Conservation (phyloP, 2,113 vertebrate genomes). For the Megaceryle maxima region DNA sequence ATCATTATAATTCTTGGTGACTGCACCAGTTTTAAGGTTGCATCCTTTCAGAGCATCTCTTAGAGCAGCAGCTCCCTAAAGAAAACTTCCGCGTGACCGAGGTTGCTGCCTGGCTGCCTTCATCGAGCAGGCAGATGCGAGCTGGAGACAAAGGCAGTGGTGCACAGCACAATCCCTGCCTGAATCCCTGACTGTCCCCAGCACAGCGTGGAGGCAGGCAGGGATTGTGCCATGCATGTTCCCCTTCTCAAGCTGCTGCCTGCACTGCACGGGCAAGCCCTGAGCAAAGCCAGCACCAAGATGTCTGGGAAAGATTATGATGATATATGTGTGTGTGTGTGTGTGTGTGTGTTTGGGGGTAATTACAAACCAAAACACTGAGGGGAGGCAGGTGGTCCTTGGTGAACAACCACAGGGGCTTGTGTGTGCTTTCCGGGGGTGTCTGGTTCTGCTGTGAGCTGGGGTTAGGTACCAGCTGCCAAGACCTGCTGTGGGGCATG, state of each 20-base stretch:
- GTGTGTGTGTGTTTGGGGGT: not conserved
- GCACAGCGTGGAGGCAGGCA: not conserved
- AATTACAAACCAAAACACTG: not conserved
- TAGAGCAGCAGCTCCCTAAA: not conserved
- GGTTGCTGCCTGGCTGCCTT: slow-evolving; percentile 13
- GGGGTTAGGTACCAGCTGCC: not conserved
- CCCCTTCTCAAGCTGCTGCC: not conserved
- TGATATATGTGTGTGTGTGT: not conserved
- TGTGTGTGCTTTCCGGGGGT: not conserved
- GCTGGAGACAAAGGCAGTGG: slow-evolving; percentile 21
- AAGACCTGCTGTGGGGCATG: rapidly evolving
- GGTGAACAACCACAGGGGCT: not conserved
- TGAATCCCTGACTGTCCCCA: not conserved
- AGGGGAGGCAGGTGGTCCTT: not conserved
- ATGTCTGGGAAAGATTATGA: not conserved
- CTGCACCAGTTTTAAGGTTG: not conserved
- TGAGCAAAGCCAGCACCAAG: not conserved
- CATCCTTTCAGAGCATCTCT: not conserved
- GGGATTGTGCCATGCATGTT: not conserved
- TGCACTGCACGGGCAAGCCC: not conserved
- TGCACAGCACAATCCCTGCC: not conserved
- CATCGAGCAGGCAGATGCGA: not conserved
- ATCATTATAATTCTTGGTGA: not conserved
- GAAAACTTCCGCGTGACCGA: not conserved
- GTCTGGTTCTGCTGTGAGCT: not conserved